These are phyloP conservation scores for Aelia acuminata DNA, from an alignment of 2,888 invertebrate genomes.

Conservation along the genomic window DNA sequence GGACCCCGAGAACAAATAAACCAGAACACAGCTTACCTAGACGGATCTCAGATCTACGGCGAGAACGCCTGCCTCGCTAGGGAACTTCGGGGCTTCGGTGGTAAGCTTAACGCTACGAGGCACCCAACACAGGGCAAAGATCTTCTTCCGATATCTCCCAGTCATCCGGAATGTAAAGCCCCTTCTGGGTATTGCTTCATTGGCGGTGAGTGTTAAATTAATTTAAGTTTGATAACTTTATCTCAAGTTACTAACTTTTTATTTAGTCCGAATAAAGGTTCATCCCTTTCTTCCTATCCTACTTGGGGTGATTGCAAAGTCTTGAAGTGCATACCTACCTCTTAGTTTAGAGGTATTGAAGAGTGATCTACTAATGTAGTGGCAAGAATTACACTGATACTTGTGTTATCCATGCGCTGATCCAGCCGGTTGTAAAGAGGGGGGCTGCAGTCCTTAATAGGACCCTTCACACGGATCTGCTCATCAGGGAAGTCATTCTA, in stretches of 20 bases:
- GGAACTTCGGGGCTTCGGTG: constrained; percentile 83
- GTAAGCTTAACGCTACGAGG: constrained; percentile 85
- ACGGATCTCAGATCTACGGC: constrained; percentile 90
- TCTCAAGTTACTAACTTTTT: neutral
- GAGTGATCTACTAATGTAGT: too few species aligned
- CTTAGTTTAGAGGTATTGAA: too few species aligned
- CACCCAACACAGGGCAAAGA: constrained; percentile 82
- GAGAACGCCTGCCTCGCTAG: constrained; percentile 87
- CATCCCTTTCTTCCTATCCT: too few species aligned
- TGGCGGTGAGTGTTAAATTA: constrained; percentile 75
- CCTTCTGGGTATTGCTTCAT: constrained; percentile 89
- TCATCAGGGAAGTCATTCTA: too few species aligned
- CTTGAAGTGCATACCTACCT: too few species aligned
- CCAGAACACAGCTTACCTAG: constrained; percentile 92
- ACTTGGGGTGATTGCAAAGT: too few species aligned
- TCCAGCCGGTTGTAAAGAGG: too few species aligned
- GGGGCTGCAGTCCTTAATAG: too few species aligned
- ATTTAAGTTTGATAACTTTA: too few species aligned
- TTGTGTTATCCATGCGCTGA: too few species aligned
- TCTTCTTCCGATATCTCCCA: constrained; percentile 82
- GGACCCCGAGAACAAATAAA: constrained; percentile 94
- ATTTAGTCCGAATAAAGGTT: neutral
- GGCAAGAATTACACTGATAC: too few species aligned
- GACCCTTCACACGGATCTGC: too few species aligned
- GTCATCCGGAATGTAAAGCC: constrained; percentile 90